These are phyloP conservation scores for Tricholaema leucomelas DNA, from an alignment of 2,113 vertebrate genomes.

Conservation along the genomic window DNA sequence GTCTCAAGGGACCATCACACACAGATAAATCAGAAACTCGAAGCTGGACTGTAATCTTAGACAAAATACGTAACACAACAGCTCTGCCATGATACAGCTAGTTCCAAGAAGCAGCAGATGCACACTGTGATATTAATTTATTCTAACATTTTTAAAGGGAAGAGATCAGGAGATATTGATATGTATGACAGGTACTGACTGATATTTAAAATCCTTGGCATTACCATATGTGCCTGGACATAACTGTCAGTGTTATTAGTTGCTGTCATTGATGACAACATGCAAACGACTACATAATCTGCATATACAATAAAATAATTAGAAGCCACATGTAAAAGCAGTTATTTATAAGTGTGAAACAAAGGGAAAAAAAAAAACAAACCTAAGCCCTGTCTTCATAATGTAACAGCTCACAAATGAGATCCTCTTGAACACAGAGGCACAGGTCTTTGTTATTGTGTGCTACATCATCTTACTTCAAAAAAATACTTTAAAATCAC, in stretches of 20 bases:
- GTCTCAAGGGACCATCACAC: background rate
- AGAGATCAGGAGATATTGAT: background rate
- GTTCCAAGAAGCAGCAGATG: conserved; percentile 15
- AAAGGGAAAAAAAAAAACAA: conserved; percentile 13
- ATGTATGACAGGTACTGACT: conserved; percentile 14
- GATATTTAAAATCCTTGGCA: conserved; percentile 42
- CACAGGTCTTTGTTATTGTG: background rate
- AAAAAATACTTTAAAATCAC: background rate
- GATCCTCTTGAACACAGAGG: background rate
- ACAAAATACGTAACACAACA: background rate
- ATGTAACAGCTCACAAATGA: background rate
- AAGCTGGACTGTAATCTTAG: background rate
- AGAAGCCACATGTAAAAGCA: conserved; percentile 24
- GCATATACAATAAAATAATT: conserved; percentile 44
- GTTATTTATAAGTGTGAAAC: background rate
- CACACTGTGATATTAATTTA: conserved; percentile 8
- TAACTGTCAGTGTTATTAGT: conserved; percentile 1
- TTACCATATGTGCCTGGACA: conserved; percentile 39
- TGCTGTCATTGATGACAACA: conserved; percentile 38
- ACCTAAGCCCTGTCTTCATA: background rate
- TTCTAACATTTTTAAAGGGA: background rate
- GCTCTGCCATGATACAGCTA: background rate
- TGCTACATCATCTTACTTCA: background rate
- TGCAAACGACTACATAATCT: conserved; percentile 37
- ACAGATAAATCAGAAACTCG: background rate